These are phyloP conservation scores for Chaitophorus viminalis DNA, from an alignment of 2,888 invertebrate genomes.

Conservation along the genomic window DNA sequence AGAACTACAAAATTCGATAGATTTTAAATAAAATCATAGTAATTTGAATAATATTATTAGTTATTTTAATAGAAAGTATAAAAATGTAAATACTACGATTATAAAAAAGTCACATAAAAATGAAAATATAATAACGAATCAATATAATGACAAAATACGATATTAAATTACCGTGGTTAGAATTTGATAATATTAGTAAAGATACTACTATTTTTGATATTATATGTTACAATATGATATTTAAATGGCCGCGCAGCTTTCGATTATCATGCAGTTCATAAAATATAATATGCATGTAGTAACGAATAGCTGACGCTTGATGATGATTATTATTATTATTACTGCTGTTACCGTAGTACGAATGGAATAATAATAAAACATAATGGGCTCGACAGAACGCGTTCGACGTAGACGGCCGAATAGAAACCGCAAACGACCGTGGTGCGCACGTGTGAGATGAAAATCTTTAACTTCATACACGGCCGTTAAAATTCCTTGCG, in stretches of 20 bases:
- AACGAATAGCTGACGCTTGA: background rate
- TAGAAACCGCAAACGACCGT: conserved; percentile 29
- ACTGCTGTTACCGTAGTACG: background rate
- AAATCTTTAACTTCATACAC: conserved; percentile 50
- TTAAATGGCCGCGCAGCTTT: background rate
- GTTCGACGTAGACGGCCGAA: background rate
- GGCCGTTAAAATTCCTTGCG: conserved; percentile 61
- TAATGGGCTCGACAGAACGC: conserved; percentile 33
- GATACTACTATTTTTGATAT: too few relatives aligned
- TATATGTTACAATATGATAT: too few relatives aligned
- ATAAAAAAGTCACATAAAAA: too few relatives aligned
- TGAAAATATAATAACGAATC: too few relatives aligned
- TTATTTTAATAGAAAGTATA: too few relatives aligned
- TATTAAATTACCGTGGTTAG: too few relatives aligned
- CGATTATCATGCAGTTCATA: background rate
- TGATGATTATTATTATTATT: conserved; percentile 7
- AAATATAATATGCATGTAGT: background rate
- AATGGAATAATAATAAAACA: conserved; percentile 47
- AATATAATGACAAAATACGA: too few relatives aligned
- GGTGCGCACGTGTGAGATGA: background rate
- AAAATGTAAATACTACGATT: too few relatives aligned
- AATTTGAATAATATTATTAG: too few relatives aligned
- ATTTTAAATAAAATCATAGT: too few relatives aligned
- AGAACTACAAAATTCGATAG: too few relatives aligned
- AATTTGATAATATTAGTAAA: too few relatives aligned